phyloP scores from a whole-genome alignment of 2,113 vertebrate species.

The Gallinago undulata region DNA sequence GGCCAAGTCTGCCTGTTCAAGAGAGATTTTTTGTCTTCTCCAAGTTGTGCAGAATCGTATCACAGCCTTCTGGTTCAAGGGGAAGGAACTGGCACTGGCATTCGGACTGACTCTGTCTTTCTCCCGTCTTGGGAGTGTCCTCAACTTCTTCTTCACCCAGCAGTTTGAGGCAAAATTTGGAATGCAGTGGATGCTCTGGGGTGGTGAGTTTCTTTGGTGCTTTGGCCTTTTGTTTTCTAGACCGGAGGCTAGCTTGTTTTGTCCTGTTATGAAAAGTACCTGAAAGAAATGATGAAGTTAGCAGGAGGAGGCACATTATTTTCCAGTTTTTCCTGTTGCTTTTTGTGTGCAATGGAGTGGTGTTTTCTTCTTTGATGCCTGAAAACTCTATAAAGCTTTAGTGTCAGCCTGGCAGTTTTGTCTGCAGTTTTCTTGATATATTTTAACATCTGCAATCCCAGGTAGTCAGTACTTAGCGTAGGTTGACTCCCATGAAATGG shows the following conservation, averaged over 20 bases:
- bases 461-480: neutral
- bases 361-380: neutral
- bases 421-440: neutral
- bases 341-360: neutral
- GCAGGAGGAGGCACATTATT: neutral
- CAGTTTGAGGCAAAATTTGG: slow-evolving; percentile 77
- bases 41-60: slow-evolving; percentile 84
- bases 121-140: slow-evolving; percentile 80
- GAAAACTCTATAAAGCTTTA: neutral
- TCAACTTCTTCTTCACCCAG: slow-evolving; percentile 86
- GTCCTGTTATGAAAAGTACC: neutral
- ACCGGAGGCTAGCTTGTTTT: neutral
- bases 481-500: neutral
- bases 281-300: neutral
- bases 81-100: slow-evolving; percentile 82
- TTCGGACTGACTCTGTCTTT: slow-evolving; percentile 82
- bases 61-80: slow-evolving; percentile 85
- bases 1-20: neutral
- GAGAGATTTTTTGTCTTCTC: neutral
- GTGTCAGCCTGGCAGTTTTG: neutral
- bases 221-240: neutral
- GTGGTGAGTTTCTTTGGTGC: slow-evolving; percentile 63
- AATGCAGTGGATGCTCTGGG: slow-evolving; percentile 85
- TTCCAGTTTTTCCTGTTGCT: neutral
- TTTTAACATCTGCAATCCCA: neutral